Evolutionary conservation across 2,888 invertebrate species (phyloP), one percentile per base, ranked within the genome.

Genomic region (Cosmia pyralina): DNA sequence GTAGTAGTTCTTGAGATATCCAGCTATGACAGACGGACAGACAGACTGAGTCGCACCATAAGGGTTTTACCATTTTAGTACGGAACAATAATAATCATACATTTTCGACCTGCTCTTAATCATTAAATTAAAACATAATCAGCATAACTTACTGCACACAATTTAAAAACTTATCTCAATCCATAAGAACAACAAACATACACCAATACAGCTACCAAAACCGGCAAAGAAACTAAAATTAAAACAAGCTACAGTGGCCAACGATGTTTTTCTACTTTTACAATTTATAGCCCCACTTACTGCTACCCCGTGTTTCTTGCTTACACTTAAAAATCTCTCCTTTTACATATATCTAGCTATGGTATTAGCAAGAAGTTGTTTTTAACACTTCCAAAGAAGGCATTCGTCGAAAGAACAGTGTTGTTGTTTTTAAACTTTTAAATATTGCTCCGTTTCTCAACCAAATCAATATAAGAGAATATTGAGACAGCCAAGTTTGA

Each of bases 211-310:
- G 41, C 28, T 19, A 22, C 55, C 4, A 69, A 77, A 80, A 72
- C 55, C 22, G 19, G 15, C 10, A 57, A 64, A 53, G 53, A 57
- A 77, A 77, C 78, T 72, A 77, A 90, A 91, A 91, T 90, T 89
- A 88, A 87, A 88, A 77, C 85, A 72, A 82, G 69, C 17, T 48
- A 69, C 77, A 57, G 62, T 77, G 84, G 87, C 88, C 85, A 85
- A 81, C 87, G 87, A 87, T 92, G 93, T 94, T 94, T 94, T 94
- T 92, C 92, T 88, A 88, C 89, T 90, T 84, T 74, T 73, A 90
- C 75, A 91, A 95, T 96, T 95, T 95, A 96, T 95, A 80, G 93
- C 90, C 87, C 91, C 95, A 95, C 95, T 96, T 95, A 93, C 87
- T 85, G 91, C 90, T 88, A 89, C 89, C 90, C 88, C 15, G 87